These are phyloP conservation scores for Zelleria hepariella DNA, from an alignment of 2,888 invertebrate genomes.

Conservation along the genomic window DNA sequence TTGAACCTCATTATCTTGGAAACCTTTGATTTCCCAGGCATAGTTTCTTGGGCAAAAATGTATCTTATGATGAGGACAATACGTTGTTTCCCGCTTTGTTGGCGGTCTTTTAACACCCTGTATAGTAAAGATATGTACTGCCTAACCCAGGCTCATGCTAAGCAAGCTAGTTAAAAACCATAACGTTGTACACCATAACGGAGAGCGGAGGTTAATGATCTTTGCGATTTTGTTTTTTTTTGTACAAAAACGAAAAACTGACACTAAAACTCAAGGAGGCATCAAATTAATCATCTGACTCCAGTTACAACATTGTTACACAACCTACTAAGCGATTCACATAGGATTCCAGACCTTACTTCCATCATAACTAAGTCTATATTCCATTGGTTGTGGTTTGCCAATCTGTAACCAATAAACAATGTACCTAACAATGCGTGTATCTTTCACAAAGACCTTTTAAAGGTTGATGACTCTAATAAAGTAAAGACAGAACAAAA, in stretches of 20 bases:
- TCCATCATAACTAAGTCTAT: not conserved
- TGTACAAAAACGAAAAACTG: not conserved
- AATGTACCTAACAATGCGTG: not conserved
- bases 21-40: too few relatives aligned
- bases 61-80: too few relatives aligned
- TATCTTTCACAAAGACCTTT: not conserved
- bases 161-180: too few relatives aligned
- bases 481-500: not conserved
- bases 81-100: too few relatives aligned
- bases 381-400: not conserved
- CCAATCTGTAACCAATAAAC: not conserved
- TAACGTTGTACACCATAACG: too few relatives aligned
- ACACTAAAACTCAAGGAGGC: not conserved
- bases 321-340: not conserved
- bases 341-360: not conserved
- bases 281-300: not conserved
- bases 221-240: not conserved
- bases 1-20: too few relatives aligned
- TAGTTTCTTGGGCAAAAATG: too few relatives aligned
- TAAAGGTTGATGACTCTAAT: not conserved
- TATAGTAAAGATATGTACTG: too few relatives aligned
- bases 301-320: not conserved
- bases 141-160: too few relatives aligned
- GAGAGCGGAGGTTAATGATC: too few relatives aligned
- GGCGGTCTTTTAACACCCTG: too few relatives aligned